Percentiles rank a stretch among this genome's conserved stretches.
Conservation (phyloP, 2,888 invertebrate genomes). For the Apotomis turbidana region DNA sequence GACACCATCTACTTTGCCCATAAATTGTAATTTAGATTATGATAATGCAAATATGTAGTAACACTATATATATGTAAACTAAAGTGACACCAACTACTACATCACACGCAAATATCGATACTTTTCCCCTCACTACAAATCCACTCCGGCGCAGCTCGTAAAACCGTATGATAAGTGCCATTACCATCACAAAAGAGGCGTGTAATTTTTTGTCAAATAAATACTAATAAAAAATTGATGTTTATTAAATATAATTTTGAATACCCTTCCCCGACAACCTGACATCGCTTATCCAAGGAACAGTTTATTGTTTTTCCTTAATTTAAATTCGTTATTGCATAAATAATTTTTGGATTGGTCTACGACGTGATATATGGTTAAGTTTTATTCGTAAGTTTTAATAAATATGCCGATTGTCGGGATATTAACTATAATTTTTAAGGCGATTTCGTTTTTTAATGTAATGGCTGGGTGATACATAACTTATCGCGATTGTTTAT, state of each 20-base stretch:
- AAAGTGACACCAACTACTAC: too few relatives aligned
- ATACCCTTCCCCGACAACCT: slow-evolving; percentile 37
- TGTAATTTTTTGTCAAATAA: slow-evolving; percentile 84
- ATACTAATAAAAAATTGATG: slow-evolving; percentile 80
- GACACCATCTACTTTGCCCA: too few relatives aligned
- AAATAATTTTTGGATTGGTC: slow-evolving; percentile 29
- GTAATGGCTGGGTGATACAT: too few relatives aligned
- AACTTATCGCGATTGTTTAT: too few relatives aligned
- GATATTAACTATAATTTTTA: slow-evolving; percentile 5
- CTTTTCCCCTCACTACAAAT: slow-evolving; percentile 57
- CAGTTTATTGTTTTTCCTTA: slow-evolving; percentile 37
- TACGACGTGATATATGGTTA: slow-evolving; percentile 19
- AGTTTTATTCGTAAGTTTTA: neutral
- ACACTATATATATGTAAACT: too few relatives aligned
- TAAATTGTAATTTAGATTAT: too few relatives aligned
- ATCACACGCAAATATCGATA: slow-evolving; percentile 40
- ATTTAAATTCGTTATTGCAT: slow-evolving; percentile 28
- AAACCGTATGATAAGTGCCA: slow-evolving; percentile 79
- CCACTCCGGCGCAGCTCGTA: slow-evolving; percentile 65
- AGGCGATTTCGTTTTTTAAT: too few relatives aligned
- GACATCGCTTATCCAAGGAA: slow-evolving; percentile 26
- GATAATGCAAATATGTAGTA: too few relatives aligned
- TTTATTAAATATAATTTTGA: slow-evolving; percentile 80
- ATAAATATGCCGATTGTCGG: neutral
- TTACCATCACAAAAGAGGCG: slow-evolving; percentile 82